A percentile compares a stretch with the other conserved stretches of the same genome.
phyloP scores from a whole-genome alignment of 2,888 invertebrate species.

The Lepetodrilus schrolli region DNA sequence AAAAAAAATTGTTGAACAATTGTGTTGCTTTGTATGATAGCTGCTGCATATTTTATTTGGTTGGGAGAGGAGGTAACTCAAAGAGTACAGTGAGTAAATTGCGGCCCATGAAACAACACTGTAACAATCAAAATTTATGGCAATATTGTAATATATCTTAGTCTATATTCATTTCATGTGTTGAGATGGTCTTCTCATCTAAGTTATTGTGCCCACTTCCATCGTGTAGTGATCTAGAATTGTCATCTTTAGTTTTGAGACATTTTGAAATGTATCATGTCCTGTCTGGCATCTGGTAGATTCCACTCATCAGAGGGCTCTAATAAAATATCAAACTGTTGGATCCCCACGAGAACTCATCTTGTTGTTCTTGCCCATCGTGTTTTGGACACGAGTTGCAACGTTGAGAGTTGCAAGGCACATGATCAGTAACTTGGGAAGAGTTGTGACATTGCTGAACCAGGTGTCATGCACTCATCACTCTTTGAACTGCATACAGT shows the following conservation, averaged over 20 bases:
- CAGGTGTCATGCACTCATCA: too few relatives aligned
- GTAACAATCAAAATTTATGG: conserved; percentile 36
- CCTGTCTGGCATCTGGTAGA: conserved; percentile 5
- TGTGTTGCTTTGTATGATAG: conserved; percentile 26
- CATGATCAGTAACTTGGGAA: too few relatives aligned
- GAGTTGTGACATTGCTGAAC: too few relatives aligned
- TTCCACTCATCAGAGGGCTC: not conserved
- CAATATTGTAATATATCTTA: conserved; percentile 36
- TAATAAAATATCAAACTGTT: conserved; percentile 5
- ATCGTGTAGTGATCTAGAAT: not conserved
- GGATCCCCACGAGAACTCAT: not conserved
- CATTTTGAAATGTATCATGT: conserved; percentile 4
- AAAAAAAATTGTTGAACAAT: too few relatives aligned
- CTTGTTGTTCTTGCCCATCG: not conserved
- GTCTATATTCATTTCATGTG: conserved; percentile 33
- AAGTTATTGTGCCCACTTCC: conserved; percentile 28
- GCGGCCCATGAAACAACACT: not conserved
- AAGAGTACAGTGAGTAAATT: not conserved
- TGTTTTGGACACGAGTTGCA: too few relatives aligned
- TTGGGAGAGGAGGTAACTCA: not conserved
- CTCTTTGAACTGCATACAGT: too few relatives aligned
- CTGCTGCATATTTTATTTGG: conserved; percentile 29
- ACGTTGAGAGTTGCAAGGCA: too few relatives aligned
- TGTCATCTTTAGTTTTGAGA: conserved; percentile 28
- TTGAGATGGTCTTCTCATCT: conserved; percentile 22